phyloP scores from a whole-genome alignment of 2,888 invertebrate genomes.

The Apamea epomidion region DNA sequence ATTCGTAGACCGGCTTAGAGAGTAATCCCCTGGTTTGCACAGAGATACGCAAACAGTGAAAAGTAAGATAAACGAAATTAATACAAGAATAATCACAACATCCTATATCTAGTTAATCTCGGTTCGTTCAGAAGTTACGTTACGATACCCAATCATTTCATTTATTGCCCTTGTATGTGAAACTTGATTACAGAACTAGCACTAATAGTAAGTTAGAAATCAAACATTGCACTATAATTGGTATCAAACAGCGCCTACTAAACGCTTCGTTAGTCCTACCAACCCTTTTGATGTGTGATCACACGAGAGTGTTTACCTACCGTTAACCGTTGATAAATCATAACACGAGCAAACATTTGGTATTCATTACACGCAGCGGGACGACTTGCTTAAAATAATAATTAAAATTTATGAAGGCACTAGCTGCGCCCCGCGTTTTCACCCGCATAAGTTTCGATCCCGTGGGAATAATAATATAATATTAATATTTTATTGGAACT shows the following conservation, averaged over 20 bases:
- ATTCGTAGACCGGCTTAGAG: too few species aligned
- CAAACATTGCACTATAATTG: conserved; percentile 42
- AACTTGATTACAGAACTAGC: conserved; percentile 5
- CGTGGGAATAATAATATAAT: too few species aligned
- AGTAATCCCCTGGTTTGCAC: not conserved
- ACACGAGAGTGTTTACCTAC: conserved; percentile 28
- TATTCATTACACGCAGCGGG: conserved; percentile 65
- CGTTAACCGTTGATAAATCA: conserved; percentile 58
- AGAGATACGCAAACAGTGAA: not conserved
- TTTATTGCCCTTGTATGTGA: not conserved
- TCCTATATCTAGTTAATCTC: not conserved
- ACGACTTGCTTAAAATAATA: conserved; percentile 65
- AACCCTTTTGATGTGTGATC: conserved; percentile 18
- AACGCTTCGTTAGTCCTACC: conserved; percentile 35
- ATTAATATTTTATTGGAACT: too few species aligned
- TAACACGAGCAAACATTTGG: conserved; percentile 50
- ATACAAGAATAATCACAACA: not conserved
- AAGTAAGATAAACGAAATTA: not conserved
- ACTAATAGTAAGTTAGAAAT: conserved; percentile 27
- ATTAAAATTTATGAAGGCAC: conserved; percentile 58
- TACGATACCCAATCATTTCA: not conserved
- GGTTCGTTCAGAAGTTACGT: not conserved
- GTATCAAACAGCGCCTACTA: conserved; percentile 53
- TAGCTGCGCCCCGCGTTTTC: too few species aligned
- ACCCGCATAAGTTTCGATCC: too few species aligned